phyloP scores from a whole-genome alignment of 2,113 vertebrate genomes.

The Bombycilla garrulus region DNA sequence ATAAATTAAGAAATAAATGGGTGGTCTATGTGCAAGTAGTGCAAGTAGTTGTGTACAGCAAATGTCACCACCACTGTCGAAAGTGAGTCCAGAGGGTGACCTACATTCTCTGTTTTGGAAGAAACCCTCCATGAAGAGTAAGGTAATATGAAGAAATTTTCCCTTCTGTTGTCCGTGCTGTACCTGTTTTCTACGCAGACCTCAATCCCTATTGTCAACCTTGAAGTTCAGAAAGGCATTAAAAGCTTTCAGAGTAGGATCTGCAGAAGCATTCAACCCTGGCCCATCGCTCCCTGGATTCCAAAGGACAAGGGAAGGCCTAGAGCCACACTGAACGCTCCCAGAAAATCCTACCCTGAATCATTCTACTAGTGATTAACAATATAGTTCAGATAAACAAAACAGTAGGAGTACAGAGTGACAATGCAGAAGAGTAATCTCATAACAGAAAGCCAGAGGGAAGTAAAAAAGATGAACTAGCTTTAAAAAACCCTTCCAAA shows the following conservation, averaged over 20 bases:
- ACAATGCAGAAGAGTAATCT: constrained; percentile 44
- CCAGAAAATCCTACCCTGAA: not conserved
- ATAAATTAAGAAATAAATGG: constrained; percentile 29
- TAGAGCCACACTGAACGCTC: not conserved
- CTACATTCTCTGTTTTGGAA: not conserved
- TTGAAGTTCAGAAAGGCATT: constrained; percentile 17
- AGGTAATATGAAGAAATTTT: not conserved
- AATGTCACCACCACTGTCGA: constrained; percentile 10
- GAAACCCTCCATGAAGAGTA: not conserved
- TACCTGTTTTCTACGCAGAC: constrained; percentile 6
- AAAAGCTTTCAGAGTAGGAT: constrained; percentile 33
- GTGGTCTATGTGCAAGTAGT: constrained; percentile 34
- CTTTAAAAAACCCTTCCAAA: not conserved
- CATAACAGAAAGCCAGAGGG: constrained; percentile 3
- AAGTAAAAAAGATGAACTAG: constrained; percentile 29
- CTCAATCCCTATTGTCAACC: not conserved
- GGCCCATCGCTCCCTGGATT: not conserved
- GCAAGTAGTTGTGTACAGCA: not conserved
- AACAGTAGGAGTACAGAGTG: constrained; percentile 17
- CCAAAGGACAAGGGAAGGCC: not conserved
- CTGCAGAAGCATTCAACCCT: not conserved
- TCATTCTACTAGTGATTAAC: not conserved
- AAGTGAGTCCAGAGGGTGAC: not conserved
- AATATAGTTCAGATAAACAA: not conserved
- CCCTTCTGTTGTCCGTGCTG: not conserved